These are phyloP conservation scores for Epinotia bilunana DNA, from an alignment of 2,888 invertebrate genomes.

Conservation along the genomic window DNA sequence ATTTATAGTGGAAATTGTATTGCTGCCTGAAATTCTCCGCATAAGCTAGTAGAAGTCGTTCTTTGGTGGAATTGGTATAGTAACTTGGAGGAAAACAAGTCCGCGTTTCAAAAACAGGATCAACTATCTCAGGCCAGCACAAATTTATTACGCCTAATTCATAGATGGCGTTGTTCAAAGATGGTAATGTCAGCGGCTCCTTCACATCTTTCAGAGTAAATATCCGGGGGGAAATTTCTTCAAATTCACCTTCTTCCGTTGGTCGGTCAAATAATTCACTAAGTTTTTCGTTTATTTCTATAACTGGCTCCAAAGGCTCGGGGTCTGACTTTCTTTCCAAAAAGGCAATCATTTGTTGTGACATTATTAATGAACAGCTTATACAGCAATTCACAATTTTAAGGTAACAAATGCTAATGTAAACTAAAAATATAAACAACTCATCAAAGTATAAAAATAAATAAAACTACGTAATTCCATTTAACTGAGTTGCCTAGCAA, in stretches of 20 bases:
- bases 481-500: constrained; percentile 29
- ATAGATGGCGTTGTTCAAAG: constrained; percentile 85
- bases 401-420: not conserved
- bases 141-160: constrained; percentile 86
- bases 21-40: constrained; percentile 92
- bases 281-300: constrained; percentile 74
- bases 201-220: constrained; percentile 65
- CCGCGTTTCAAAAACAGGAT: constrained; percentile 84
- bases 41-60: constrained; percentile 88
- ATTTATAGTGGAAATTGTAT: constrained; percentile 83
- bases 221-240: constrained; percentile 71
- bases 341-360: constrained; percentile 25
- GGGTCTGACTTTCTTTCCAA: constrained; percentile 60
- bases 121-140: constrained; percentile 85
- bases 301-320: constrained; percentile 67
- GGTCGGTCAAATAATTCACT: constrained; percentile 68
- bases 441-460: constrained; percentile 15
- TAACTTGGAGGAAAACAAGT: constrained; percentile 87
- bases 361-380: constrained; percentile 11
- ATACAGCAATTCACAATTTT: not conserved
- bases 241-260: constrained; percentile 62
- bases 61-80: constrained; percentile 87
- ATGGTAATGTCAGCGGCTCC: constrained; percentile 77
- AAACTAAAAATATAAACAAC: not conserved
- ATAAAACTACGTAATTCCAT: constrained; percentile 14